These are phyloP conservation scores for Oreocharis arfaki DNA, from an alignment of 2,113 vertebrate genomes.

Conservation along the genomic window DNA sequence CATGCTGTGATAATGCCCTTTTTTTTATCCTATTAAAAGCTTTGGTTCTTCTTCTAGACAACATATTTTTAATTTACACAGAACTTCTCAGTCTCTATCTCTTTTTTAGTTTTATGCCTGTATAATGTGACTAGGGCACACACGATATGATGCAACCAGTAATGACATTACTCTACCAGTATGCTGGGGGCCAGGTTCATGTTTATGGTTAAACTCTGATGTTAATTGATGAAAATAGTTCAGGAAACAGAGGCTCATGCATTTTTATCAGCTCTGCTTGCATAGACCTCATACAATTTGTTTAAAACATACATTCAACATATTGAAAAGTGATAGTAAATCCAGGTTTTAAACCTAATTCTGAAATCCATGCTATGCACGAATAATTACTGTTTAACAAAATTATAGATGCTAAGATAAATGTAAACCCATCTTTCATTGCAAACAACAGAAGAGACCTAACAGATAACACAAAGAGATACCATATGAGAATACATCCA, in stretches of 20 bases:
- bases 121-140: not conserved
- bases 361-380: constrained; percentile 18
- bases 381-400: constrained; percentile 49
- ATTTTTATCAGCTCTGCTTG: constrained; percentile 33
- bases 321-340: not conserved
- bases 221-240: not conserved
- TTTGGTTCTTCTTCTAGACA: not conserved
- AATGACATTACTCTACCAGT: not conserved
- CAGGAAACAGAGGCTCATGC: not conserved
- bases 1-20: not conserved
- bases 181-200: not conserved
- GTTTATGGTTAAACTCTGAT: not conserved
- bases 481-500: constrained; percentile 12
- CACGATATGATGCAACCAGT: not conserved
- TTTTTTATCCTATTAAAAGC: not conserved
- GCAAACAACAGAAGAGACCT: constrained; percentile 39
- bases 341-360: constrained; percentile 21
- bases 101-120: not conserved
- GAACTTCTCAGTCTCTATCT: not conserved
- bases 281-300: not conserved
- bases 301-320: not conserved
- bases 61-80: not conserved
- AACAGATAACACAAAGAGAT: constrained; percentile 27
- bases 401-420: constrained; percentile 36
- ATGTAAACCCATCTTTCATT: constrained; percentile 41